phyloP scores from a whole-genome alignment of 2,113 vertebrate genomes.

The Hypanus sabinus region DNA sequence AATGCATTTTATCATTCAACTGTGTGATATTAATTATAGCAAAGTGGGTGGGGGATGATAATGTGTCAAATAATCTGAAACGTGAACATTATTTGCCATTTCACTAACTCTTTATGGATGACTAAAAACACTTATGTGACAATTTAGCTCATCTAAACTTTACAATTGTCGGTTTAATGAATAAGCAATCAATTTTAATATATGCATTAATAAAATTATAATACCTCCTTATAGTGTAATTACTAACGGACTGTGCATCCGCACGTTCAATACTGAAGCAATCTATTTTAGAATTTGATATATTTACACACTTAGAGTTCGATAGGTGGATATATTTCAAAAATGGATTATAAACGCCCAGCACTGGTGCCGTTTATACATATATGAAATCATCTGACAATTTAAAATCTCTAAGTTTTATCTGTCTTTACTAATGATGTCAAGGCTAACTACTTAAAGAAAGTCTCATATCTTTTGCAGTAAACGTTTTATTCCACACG shows the following conservation, averaged over 20 bases:
- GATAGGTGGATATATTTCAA: background rate
- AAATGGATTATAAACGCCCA: no score
- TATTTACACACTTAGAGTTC: constrained; percentile 1
- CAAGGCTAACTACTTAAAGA: background rate
- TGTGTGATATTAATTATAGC: background rate
- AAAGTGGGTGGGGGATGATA: background rate
- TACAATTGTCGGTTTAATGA: no score
- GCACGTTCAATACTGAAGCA: background rate
- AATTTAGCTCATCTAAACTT: background rate
- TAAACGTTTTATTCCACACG: background rate
- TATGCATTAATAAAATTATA: background rate
- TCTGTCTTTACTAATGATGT: background rate
- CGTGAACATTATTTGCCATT: background rate
- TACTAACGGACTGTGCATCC: background rate
- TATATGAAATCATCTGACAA: background rate
- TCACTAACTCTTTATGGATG: background rate
- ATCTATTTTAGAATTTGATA: background rate
- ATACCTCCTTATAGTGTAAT: background rate
- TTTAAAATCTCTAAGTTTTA: background rate
- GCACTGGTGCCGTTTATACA: background rate
- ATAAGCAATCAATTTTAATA: background rate
- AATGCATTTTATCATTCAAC: background rate
- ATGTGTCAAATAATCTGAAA: background rate
- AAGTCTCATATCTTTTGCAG: background rate
- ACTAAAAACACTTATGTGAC: background rate